Conservation (phyloP, 2,797 vertebrate species). For the Capromys pilorides region DNA sequence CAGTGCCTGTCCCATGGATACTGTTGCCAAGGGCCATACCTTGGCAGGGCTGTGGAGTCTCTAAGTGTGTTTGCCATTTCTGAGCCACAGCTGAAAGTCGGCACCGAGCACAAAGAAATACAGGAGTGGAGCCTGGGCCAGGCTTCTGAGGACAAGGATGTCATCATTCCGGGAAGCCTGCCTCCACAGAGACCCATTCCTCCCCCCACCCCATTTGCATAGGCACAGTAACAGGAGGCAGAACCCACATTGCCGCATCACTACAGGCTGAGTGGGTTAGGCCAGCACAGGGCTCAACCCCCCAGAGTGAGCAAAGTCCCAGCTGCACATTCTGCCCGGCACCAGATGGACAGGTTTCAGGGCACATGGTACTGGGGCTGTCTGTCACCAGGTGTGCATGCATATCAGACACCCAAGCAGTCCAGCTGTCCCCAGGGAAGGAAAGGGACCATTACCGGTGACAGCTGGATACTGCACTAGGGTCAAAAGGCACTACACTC, state of each 20-base stretch:
- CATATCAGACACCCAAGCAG: neutral
- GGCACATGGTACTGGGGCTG: neutral
- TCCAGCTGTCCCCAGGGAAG: neutral
- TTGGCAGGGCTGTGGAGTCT: neutral
- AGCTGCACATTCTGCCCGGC: neutral
- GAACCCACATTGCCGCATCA: neutral
- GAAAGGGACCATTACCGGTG: neutral
- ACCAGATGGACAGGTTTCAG: neutral
- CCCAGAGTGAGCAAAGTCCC: neutral
- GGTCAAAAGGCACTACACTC: slow-evolving; percentile 15
- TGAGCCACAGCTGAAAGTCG: too few relatives aligned
- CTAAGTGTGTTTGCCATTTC: neutral
- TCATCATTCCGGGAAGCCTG: slow-evolving; percentile 67
- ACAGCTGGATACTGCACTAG: neutral
- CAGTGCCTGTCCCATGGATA: neutral
- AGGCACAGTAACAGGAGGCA: slow-evolving; percentile 68
- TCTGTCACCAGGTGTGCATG: neutral
- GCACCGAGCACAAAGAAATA: neutral
- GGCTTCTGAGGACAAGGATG: slow-evolving; percentile 62
- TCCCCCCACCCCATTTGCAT: slow-evolving; percentile 69
- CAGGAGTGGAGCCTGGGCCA: neutral
- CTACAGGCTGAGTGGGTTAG: neutral
- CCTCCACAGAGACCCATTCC: slow-evolving; percentile 49
- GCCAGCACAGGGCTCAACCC: neutral
- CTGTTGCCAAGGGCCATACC: neutral